A percentile compares a stretch with the other conserved stretches of the same genome.
These are phyloP conservation scores for Drosophila pegasa DNA, from an alignment of 2,888 invertebrate genomes.

Conservation along the genomic window DNA sequence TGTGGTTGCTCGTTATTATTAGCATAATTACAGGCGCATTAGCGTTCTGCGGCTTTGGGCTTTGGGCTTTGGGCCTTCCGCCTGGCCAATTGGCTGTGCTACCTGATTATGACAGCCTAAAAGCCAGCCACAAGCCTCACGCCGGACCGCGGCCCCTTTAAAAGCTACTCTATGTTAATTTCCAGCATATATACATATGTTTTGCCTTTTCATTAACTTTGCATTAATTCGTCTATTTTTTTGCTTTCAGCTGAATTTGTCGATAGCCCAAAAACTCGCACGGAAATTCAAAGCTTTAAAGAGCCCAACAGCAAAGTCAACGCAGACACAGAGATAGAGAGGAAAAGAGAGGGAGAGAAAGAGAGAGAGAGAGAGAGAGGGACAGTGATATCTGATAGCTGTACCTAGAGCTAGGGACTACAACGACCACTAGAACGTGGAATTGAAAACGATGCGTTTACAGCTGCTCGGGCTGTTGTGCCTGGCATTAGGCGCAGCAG, in stretches of 20 bases:
- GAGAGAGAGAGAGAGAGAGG: neutral
- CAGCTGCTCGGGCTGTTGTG: conserved; percentile 55
- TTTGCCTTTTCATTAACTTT: conserved; percentile 57
- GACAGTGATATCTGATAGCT: conserved; percentile 4
- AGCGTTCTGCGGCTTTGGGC: conserved; percentile 56
- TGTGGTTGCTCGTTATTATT: conserved; percentile 71
- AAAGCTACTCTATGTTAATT: conserved; percentile 19
- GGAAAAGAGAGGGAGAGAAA: neutral
- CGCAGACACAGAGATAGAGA: neutral
- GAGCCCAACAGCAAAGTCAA: conserved; percentile 45
- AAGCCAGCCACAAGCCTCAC: conserved; percentile 35
- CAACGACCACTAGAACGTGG: conserved; percentile 20
- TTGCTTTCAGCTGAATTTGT: conserved; percentile 46
- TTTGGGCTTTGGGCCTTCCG: conserved; percentile 42
- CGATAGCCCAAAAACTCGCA: neutral
- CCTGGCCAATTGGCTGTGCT: conserved; percentile 57
- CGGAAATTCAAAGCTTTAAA: conserved; percentile 35
- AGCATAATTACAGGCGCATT: conserved; percentile 80
- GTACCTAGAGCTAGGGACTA: conserved; percentile 20
- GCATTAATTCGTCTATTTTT: conserved; percentile 62
- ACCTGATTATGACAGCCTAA: conserved; percentile 63
- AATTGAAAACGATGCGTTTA: conserved; percentile 64
- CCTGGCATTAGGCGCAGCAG: conserved; percentile 39
- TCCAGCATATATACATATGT: conserved; percentile 3
- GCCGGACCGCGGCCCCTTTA: neutral